Percentiles rank a stretch among this genome's conserved stretches.
Evolutionary conservation across 1,140 invertebrate genomes (phyloP).

Genomic region (Thaumetopoea pityocampa): DNA sequence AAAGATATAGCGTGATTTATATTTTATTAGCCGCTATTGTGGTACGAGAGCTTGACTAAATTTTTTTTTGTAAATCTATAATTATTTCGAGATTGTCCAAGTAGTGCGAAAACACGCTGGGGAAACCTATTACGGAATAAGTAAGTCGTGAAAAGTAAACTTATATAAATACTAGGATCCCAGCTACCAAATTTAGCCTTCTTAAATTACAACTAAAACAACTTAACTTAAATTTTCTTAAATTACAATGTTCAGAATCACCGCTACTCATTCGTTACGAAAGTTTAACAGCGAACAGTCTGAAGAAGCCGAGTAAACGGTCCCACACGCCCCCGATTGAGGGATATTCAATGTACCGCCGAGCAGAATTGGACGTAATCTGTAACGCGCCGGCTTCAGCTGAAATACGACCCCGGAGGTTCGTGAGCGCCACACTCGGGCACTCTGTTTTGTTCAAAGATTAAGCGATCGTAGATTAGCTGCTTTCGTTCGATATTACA

Average conservation of each 20-base stretch:
- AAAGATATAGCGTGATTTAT: too few relatives aligned
- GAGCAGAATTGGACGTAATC: constrained; percentile 60
- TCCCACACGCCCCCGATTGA: constrained; percentile 12
- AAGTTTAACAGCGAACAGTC: not conserved
- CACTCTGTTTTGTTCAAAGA: constrained; percentile 38
- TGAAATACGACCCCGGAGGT: constrained; percentile 52
- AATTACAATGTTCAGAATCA: not conserved
- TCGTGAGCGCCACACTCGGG: constrained; percentile 48
- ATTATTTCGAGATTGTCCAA: too few relatives aligned
- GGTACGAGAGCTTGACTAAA: too few relatives aligned
- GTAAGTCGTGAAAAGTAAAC: too few relatives aligned
- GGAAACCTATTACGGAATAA: too few relatives aligned
- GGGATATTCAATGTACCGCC: constrained; percentile 35
- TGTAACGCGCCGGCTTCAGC: constrained; percentile 43
- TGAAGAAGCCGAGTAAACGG: not conserved
- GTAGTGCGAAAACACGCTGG: too few relatives aligned
- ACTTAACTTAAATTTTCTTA: too few relatives aligned
- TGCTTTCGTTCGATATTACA: not conserved
- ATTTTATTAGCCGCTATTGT: too few relatives aligned
- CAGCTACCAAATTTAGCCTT: too few relatives aligned
- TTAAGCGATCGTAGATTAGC: constrained; percentile 1
- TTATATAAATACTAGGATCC: too few relatives aligned
- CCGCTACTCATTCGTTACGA: not conserved
- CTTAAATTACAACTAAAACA: too few relatives aligned
- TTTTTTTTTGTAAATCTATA: too few relatives aligned